These are phyloP conservation scores for Holothuria scabra DNA, from an alignment of 53 echinoderm and acorn worm species.

Conservation along the genomic window DNA sequence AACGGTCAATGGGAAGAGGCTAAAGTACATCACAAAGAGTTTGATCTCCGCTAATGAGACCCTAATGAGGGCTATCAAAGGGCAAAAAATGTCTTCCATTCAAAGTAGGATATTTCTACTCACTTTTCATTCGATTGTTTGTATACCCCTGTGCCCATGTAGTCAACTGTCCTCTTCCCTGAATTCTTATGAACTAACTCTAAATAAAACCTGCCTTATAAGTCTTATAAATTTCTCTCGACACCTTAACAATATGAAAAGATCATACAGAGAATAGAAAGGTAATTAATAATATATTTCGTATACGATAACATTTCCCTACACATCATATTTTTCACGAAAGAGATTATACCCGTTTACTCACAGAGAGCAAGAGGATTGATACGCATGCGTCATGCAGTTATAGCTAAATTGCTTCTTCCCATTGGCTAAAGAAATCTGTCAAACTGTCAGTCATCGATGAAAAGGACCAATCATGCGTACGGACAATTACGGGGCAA, in stretches of 20 bases:
- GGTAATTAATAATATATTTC: too few relatives aligned
- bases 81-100: background rate
- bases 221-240: too few relatives aligned
- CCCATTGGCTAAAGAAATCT: slow-evolving; percentile 49
- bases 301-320: too few relatives aligned
- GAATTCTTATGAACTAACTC: too few relatives aligned
- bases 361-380: background rate
- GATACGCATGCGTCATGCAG: slow-evolving; percentile 33
- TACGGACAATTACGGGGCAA: slow-evolving; percentile 58
- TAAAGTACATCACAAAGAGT: background rate
- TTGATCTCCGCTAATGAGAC: slow-evolving; percentile 23
- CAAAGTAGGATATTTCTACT: background rate
- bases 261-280: too few relatives aligned
- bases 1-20: slow-evolving; percentile 3
- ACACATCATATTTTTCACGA: background rate
- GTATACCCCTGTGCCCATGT: background rate
- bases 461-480: slow-evolving; percentile 55
- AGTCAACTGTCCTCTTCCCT: too few relatives aligned
- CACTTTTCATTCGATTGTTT: background rate
- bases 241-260: too few relatives aligned
- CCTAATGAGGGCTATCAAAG: slow-evolving; percentile 27
- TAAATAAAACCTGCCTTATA: too few relatives aligned
- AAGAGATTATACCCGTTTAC: background rate
- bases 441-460: slow-evolving; percentile 50
- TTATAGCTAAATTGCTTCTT: slow-evolving; percentile 54